A percentile compares a stretch with the other conserved stretches of the same genome.
Evolutionary conservation across 2,888 invertebrate genomes (phyloP).

Genomic region (Eupithecia exiguata): DNA sequence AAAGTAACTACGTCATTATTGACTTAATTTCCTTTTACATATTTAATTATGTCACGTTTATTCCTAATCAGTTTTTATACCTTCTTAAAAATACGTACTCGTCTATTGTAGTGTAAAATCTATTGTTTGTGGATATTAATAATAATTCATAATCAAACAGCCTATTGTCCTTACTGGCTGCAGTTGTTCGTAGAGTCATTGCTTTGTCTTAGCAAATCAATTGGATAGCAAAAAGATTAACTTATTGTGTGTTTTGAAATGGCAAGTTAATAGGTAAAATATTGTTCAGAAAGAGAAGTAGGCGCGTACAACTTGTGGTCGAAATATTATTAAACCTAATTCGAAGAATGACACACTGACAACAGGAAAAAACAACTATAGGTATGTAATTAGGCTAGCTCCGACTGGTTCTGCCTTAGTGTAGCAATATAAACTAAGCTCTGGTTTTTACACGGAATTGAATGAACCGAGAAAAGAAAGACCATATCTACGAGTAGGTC

Average conservation of each 20-base stretch:
- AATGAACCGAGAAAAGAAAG: neutral
- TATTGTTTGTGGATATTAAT: conserved; percentile 26
- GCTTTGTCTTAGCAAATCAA: conserved; percentile 38
- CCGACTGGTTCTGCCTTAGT: neutral
- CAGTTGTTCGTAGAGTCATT: conserved; percentile 18
- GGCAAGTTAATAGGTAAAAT: neutral
- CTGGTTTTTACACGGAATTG: neutral
- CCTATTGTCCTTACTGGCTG: conserved; percentile 35
- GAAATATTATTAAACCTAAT: neutral
- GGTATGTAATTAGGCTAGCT: neutral
- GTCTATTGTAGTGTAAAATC: conserved; percentile 14
- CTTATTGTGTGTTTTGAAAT: neutral
- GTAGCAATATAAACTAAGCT: neutral
- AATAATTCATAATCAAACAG: conserved; percentile 22
- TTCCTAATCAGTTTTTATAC: neutral
- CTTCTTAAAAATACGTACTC: neutral
- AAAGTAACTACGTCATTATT: neutral
- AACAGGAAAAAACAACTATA: neutral
- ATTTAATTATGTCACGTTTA: neutral
- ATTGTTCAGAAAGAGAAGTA: neutral
- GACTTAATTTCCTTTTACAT: neutral
- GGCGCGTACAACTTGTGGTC: neutral
- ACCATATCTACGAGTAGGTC: neutral
- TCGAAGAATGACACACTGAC: neutral
- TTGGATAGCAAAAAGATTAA: conserved; percentile 27